Percentiles rank a stretch among this genome's conserved stretches.
These are phyloP conservation scores for Lagopus leucura DNA, from an alignment of 2,113 vertebrate genomes.

Conservation along the genomic window DNA sequence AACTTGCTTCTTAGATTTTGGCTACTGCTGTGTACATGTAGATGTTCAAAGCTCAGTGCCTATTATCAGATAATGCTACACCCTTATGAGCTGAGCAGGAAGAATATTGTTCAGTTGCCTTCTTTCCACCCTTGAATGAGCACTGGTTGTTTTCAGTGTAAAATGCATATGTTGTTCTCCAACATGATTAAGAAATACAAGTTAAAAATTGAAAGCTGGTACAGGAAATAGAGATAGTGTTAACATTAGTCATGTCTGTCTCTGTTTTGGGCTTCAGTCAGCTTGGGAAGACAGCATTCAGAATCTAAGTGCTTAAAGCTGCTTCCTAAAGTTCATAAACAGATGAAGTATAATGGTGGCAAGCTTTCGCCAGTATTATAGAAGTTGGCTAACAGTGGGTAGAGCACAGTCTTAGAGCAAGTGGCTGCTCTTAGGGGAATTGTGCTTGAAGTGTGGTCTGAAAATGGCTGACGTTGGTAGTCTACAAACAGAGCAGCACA, in stretches of 20 bases:
- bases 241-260: neutral
- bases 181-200: neutral
- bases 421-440: neutral
- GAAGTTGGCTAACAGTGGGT: neutral
- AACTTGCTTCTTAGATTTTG: neutral
- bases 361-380: neutral
- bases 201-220: neutral
- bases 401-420: neutral
- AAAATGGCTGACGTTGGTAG: rapidly evolving
- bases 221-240: neutral
- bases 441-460: neutral
- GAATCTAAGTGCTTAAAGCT: neutral
- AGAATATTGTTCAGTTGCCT: neutral
- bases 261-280: neutral
- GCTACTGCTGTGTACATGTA: neutral
- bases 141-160: neutral
- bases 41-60: neutral
- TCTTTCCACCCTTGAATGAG: neutral
- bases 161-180: neutral
- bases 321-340: neutral
- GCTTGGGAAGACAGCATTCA: neutral
- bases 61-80: neutral
- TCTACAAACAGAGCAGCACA: neutral
- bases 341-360: neutral
- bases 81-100: neutral